A percentile compares a stretch with the other conserved stretches of the same genome.
phyloP scores from a whole-genome alignment of 2,888 invertebrate genomes.

The Agrochola lota region DNA sequence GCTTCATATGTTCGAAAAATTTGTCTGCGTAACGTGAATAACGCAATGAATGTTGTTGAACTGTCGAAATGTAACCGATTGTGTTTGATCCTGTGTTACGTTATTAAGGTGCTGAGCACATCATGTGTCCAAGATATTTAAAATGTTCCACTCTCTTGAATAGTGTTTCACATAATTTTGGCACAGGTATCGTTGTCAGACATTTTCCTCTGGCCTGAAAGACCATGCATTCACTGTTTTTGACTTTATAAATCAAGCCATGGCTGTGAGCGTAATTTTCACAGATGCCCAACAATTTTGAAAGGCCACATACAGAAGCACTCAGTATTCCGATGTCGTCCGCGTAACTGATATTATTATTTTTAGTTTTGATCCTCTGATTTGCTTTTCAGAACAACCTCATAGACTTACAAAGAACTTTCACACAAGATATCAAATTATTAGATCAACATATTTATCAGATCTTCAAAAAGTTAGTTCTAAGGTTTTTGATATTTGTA shows the following conservation, averaged over 20 bases:
- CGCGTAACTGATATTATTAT: not conserved
- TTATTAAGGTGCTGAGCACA: not conserved
- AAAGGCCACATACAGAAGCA: no score
- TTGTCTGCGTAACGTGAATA: no score
- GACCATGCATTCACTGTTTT: not conserved
- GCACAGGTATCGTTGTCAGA: not conserved
- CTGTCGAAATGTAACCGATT: no score
- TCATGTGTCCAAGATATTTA: not conserved
- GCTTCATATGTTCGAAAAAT: no score
- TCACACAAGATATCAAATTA: not conserved
- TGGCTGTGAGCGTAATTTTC: not conserved
- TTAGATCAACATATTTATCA: not conserved
- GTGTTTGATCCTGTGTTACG: no score
- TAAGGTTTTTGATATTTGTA: not conserved
- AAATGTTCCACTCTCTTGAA: not conserved
- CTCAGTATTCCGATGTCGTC: not conserved
- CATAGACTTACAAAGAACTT: not conserved
- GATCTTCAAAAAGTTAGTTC: not conserved
- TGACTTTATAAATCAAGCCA: not conserved
- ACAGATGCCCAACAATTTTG: not conserved
- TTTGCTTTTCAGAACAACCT: not conserved
- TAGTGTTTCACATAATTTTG: not conserved
- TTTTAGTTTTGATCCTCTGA: not conserved
- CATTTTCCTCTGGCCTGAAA: not conserved
- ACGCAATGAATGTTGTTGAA: no score